Percentiles rank a stretch among this genome's conserved stretches.
These are phyloP conservation scores for Poecilia velifera DNA, from an alignment of 2,797 vertebrate genomes.

Conservation along the genomic window DNA sequence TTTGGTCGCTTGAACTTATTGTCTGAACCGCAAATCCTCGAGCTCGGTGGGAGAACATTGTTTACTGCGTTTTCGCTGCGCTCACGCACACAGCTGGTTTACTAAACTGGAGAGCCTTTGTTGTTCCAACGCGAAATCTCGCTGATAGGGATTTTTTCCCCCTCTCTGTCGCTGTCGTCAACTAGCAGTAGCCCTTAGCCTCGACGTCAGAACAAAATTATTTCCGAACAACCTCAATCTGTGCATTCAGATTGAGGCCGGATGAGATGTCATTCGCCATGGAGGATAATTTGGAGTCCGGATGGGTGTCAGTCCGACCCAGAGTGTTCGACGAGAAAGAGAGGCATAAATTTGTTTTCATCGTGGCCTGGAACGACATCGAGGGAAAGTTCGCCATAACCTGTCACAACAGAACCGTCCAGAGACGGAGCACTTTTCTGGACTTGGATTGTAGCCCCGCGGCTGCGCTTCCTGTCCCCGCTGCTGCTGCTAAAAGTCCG, in stretches of 20 bases:
- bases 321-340: slow-evolving; percentile 93
- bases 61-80: slow-evolving; percentile 27
- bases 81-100: slow-evolving; percentile 35
- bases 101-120: slow-evolving; percentile 47
- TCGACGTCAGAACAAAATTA: slow-evolving; percentile 3
- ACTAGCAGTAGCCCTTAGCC: slow-evolving; percentile 48
- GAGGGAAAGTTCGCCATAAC: slow-evolving; percentile 96
- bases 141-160: not conserved
- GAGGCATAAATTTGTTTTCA: slow-evolving; percentile 92
- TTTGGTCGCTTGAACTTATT: slow-evolving; percentile 25
- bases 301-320: slow-evolving; percentile 95
- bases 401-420: slow-evolving; percentile 94
- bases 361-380: slow-evolving; percentile 96
- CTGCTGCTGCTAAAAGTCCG: slow-evolving; percentile 23
- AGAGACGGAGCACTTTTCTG: slow-evolving; percentile 84
- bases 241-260: slow-evolving; percentile 33
- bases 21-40: slow-evolving; percentile 21
- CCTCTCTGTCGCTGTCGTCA: slow-evolving; percentile 11
- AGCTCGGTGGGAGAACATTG: slow-evolving; percentile 24
- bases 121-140: slow-evolving; percentile 25
- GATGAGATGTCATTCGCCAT: slow-evolving; percentile 88
- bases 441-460: slow-evolving; percentile 63
- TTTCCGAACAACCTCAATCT: slow-evolving; percentile 17
- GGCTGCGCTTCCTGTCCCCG: slow-evolving; percentile 10
- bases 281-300: slow-evolving; percentile 93